A percentile compares a stretch with the other conserved stretches of the same genome.
These are phyloP conservation scores for Dendronephthya gigantea DNA, from an alignment of 64 coral and sea anemone species.

Conservation along the genomic window DNA sequence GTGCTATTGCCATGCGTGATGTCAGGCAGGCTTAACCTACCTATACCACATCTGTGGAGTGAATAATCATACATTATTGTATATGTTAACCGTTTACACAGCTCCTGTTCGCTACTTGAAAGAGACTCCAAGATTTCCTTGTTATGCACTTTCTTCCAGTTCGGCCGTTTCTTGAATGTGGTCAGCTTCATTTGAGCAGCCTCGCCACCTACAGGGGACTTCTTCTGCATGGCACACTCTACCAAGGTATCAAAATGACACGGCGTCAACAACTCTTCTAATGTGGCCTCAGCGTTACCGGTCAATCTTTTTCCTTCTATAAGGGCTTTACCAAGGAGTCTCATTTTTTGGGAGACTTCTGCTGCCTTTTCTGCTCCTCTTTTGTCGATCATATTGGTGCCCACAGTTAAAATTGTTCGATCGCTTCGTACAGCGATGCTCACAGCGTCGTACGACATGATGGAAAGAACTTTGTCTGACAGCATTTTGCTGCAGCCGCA, in stretches of 20 bases:
- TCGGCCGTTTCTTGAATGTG: background rate
- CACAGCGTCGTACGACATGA: background rate
- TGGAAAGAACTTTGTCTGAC: background rate
- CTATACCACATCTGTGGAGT: too few relatives aligned
- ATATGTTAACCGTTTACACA: constrained; percentile 3
- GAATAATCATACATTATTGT: too few relatives aligned
- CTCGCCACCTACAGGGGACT: background rate
- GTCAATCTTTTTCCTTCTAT: background rate
- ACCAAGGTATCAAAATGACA: background rate
- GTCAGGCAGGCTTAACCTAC: too few relatives aligned
- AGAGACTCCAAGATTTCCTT: background rate
- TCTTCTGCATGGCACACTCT: background rate
- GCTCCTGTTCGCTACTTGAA: background rate
- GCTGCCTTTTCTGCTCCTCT: background rate
- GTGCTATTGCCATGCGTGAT: too few relatives aligned
- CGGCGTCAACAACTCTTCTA: background rate
- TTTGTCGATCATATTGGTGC: background rate
- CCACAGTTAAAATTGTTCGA: background rate
- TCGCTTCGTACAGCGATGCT: background rate
- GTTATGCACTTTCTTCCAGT: background rate
- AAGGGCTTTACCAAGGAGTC: background rate
- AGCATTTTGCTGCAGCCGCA: background rate
- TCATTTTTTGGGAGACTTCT: background rate
- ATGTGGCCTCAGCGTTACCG: background rate
- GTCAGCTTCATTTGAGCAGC: background rate